phyloP scores from a whole-genome alignment of 2,888 invertebrate species.

The Boloria euphrosyne region DNA sequence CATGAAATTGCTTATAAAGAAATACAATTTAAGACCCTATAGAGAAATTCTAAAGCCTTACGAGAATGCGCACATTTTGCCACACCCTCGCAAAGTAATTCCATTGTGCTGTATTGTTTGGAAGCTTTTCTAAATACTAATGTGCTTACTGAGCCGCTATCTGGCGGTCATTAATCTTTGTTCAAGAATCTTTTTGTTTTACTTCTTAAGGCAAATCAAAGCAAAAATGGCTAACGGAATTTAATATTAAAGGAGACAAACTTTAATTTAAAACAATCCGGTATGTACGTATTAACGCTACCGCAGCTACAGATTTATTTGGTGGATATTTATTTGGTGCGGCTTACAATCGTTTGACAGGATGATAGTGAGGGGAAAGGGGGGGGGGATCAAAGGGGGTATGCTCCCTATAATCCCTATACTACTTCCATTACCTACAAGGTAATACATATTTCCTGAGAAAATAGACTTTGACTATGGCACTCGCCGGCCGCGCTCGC shows the following conservation, averaged over 20 bases:
- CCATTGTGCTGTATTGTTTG: conserved; percentile 23
- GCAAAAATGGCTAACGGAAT: background rate
- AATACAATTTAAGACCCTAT: conserved; percentile 3
- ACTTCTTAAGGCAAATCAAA: conserved; percentile 20
- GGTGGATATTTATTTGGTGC: no score
- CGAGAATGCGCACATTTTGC: background rate
- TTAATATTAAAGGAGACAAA: background rate
- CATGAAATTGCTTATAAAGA: background rate
- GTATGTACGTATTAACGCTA: no score
- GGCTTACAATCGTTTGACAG: no score
- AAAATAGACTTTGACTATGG: no score
- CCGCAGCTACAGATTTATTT: no score
- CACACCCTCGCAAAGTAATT: conserved; percentile 11
- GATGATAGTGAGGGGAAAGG: no score
- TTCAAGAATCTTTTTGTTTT: conserved; percentile 24
- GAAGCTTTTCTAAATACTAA: conserved; percentile 11
- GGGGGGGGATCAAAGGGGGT: no score
- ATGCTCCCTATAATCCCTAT: no score
- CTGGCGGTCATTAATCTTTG: conserved; percentile 31
- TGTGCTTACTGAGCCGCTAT: conserved; percentile 7
- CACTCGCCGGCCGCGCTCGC: no score
- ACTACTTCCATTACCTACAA: no score
- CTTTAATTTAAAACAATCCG: no score
- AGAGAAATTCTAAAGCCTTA: background rate
- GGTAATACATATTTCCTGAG: no score